Evolutionary conservation across 2,113 vertebrate genomes (phyloP), one percentile per base, ranked within the genome.

Genomic region (Cepphus grylle): DNA sequence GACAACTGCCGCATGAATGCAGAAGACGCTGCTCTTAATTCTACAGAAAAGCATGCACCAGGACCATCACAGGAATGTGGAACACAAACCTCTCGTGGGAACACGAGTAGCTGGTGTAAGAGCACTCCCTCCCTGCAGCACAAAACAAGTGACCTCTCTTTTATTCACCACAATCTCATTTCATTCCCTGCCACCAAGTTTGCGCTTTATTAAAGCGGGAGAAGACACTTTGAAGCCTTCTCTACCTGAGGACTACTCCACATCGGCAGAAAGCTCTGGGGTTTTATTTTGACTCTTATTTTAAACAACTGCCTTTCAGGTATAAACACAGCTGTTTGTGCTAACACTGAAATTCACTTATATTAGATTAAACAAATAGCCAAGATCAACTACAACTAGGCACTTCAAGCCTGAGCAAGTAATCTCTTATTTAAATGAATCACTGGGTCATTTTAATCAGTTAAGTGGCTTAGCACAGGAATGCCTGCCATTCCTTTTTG

Each of bases 381-480:
- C 76, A 94, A 95, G 94, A 81, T 67, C 72, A 94, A 81, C 92
- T 81, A 50, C 61, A 43, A 80, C 93, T 49, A 93, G 94, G 65
- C 32, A 56, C 87, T 98, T 98, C 97, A 97, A 78, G 93, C 82
- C 93, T 78, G 84, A 92, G 92, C 92, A 83, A 94, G 85, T 94
- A 78, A 93, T 91, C 79, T 97, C 97, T 93, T 96, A 93, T 97
- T 97, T 96, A 97, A 98, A 98, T 98, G 92, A 98, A 98, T 97
- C 95, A 96, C 96, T 96, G 94, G 96, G 97, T 97, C 93, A 96
- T 93, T 98, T 98, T 98, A 98, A 98, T 97, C 98, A 98, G 96
- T 86, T 96, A 96, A 97, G 85, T 87, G 96, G 96, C 89, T 96
- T 90, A 96, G 72, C 45, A 88, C 81, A 95, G 71, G 73, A 97